phyloP scores from a whole-genome alignment of 2,113 vertebrate species.

The Notarius quadriscutis region DNA sequence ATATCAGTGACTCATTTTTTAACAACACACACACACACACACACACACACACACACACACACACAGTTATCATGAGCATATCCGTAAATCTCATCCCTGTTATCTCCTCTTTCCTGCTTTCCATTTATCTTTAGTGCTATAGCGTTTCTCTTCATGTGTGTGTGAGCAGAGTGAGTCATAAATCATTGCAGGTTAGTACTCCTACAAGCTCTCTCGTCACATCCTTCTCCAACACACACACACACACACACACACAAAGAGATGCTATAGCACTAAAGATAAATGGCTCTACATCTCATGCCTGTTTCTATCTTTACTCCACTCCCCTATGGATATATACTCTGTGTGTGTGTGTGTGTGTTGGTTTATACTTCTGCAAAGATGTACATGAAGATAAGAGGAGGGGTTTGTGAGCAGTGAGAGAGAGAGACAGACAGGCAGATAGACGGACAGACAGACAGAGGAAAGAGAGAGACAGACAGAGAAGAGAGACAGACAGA shows the following conservation, averaged over 20 bases:
- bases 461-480: too few species aligned
- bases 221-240: conserved; percentile 35
- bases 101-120: not conserved
- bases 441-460: too few species aligned
- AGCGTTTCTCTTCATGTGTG: not conserved
- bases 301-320: conserved; percentile 9
- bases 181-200: conserved; percentile 27
- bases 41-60: conserved; percentile 5
- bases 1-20: not conserved
- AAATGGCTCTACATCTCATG: conserved; percentile 23
- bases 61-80: not conserved
- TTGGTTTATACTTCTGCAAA: not conserved
- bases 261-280: conserved; percentile 6
- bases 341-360: not conserved
- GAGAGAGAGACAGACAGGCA: too few species aligned
- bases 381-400: not conserved
- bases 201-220: conserved; percentile 19
- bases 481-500: too few species aligned
- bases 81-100: not conserved
- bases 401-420: not conserved
- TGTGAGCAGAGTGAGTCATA: conserved; percentile 30
- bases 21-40: not conserved
- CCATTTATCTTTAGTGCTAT: not conserved
- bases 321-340: not conserved
- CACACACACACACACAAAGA: conserved; percentile 27